Conservation (phyloP, 2,113 vertebrate genomes). For the Thunnus thynnus region DNA sequence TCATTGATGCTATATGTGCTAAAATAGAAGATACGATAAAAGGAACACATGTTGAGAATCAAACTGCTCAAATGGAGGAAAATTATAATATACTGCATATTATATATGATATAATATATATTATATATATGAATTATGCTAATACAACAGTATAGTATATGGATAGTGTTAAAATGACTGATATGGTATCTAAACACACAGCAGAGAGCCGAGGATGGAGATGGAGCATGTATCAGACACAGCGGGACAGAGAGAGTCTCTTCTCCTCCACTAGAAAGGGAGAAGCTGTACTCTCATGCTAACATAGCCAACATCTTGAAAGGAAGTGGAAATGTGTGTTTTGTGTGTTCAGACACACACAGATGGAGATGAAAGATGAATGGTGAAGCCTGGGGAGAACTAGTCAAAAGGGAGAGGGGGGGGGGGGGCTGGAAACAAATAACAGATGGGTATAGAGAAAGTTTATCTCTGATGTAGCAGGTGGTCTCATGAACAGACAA, state of each 20-base stretch:
- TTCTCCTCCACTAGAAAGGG: background rate
- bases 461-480: no score
- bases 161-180: no score
- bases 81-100: no score
- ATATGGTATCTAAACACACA: background rate
- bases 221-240: background rate
- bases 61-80: no score
- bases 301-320: background rate
- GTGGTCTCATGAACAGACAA: no score
- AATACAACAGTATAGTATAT: no score
- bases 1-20: no score
- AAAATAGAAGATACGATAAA: no score
- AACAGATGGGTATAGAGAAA: background rate
- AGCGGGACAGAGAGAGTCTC: background rate
- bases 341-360: background rate
- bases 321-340: background rate
- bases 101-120: no score
- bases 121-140: no score
- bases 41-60: no score
- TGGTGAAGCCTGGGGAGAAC: background rate
- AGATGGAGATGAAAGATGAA: background rate
- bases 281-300: background rate
- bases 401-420: background rate
- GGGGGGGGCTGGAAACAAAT: no score
- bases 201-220: background rate